Evolutionary conservation across 2,888 invertebrate species (phyloP), one percentile per base, ranked within the genome.

Genomic region (Rhorus exstirpatorius): DNA sequence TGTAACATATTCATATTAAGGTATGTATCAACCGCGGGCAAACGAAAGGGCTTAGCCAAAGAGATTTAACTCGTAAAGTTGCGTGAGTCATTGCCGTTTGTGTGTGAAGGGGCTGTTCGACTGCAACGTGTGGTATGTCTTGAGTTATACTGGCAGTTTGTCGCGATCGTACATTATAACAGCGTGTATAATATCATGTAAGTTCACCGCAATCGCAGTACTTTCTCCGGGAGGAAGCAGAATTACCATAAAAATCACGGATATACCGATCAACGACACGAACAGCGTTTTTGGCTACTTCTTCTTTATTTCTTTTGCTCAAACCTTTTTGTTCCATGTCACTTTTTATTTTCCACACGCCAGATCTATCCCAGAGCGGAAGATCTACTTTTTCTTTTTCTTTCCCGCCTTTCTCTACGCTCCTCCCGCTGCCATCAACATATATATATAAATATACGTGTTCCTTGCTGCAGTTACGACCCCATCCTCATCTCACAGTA

Each of bases 101-200:
- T n/a, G n/a, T n/a, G n/a, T 41, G 31, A 31, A 31, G 31, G 2
- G 2, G 31, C 31, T 6, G 3, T 31, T 31, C 6, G 3, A 6
- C 6, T 2, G 31, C 3, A 31, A 10, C 41, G 8, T 41, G 41
- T 31, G 31, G 21, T 10, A 58, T 58, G 46, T 38, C 55, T 31
- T 35, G 55, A 8, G 38, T 38, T 38, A 8, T 58, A n/a, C n/a
- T n/a, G n/a, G n/a, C n/a, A 65, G 75, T 65, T 60, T 46, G 76
- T 76, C 58, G 76, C 67, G 24, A 35, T 26, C 67, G 67, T 67
- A 60, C 58, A 76, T 76, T 76, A 76, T 60, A 60, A 12, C 51
- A 53, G 14, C 31, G 51, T 35, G 35, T 35, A 67, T 65, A 67
- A 67, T 68, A 31, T 68, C 58, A 38, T 3, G 3, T 6, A 31